Evolutionary conservation across 2,888 invertebrate species (phyloP).

Genomic region (Polydrusus pterygomalis): DNA sequence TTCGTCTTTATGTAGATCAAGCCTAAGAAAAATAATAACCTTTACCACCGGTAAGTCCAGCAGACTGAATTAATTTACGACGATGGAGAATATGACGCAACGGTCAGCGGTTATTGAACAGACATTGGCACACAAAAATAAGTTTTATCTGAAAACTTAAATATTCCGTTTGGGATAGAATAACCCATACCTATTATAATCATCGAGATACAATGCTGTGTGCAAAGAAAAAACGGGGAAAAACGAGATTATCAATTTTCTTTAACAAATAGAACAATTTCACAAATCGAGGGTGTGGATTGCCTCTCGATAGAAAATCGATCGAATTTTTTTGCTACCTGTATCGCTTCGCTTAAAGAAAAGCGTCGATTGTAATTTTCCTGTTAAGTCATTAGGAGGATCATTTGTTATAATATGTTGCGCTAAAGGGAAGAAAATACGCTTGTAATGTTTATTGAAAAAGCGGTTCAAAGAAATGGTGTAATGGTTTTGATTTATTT

Average conservation of each 20-base stretch:
- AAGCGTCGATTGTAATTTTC: conserved; percentile 47
- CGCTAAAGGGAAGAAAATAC: conserved; percentile 33
- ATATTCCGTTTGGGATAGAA: too few relatives aligned
- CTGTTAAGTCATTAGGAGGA: conserved; percentile 48
- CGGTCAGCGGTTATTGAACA: too few relatives aligned
- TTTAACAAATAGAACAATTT: conserved; percentile 52
- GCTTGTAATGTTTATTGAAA: conserved; percentile 32
- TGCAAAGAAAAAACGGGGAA: conserved; percentile 22
- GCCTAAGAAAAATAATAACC: too few relatives aligned
- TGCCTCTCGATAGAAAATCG: conserved; percentile 44
- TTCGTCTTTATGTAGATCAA: too few relatives aligned
- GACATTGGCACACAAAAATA: too few relatives aligned
- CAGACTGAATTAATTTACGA: too few relatives aligned
- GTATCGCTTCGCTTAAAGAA: conserved; percentile 44
- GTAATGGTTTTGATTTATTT: conserved; percentile 19
- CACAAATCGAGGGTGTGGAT: conserved; percentile 49
- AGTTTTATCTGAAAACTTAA: too few relatives aligned
- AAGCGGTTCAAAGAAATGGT: not conserved
- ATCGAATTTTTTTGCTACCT: conserved; percentile 51
- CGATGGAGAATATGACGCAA: too few relatives aligned
- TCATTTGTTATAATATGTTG: conserved; percentile 49
- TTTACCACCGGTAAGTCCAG: too few relatives aligned
- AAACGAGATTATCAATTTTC: conserved; percentile 52
- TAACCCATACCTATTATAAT: conserved; percentile 16
- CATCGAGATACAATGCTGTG: conserved; percentile 22